phyloP scores from a whole-genome alignment of 2,113 vertebrate genomes.

The Suncus etruscus region DNA sequence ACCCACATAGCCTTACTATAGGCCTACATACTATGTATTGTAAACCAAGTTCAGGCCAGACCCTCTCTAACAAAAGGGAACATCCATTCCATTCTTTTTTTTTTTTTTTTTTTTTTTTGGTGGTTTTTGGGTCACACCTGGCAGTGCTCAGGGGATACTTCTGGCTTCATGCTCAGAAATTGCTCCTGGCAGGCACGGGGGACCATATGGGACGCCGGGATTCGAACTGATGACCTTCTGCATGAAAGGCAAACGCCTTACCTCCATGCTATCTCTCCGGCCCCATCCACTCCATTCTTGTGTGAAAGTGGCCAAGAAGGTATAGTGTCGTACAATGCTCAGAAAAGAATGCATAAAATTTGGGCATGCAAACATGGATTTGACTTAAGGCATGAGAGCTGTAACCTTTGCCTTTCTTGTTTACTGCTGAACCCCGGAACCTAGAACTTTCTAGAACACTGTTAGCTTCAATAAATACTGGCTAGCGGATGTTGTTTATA shows the following conservation, averaged over 20 bases:
- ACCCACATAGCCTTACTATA: background rate
- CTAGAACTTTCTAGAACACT: constrained; percentile 36
- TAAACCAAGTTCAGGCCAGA: background rate
- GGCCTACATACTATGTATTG: background rate
- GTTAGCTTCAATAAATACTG: background rate
- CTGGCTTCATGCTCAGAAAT: too few relatives aligned
- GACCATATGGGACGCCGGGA: too few relatives aligned
- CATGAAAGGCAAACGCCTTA: too few relatives aligned
- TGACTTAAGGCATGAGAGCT: background rate
- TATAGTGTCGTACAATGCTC: background rate
- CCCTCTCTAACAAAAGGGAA: background rate
- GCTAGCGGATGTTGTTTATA: background rate
- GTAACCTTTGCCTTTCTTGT: background rate
- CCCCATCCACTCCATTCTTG: background rate
- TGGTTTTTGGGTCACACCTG: too few relatives aligned
- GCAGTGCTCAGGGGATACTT: too few relatives aligned
- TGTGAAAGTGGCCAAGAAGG: background rate
- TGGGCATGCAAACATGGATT: background rate
- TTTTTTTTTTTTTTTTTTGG: too few relatives aligned
- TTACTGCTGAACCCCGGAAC: background rate
- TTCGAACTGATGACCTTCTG: too few relatives aligned
- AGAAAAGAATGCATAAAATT: background rate
- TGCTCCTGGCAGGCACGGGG: too few relatives aligned
- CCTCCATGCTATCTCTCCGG: too few relatives aligned
- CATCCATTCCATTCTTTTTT: background rate